A percentile compares a stretch with the other conserved stretches of the same genome.
Conservation (phyloP, 2,113 vertebrate genomes). For the Rhinogobius similis region DNA sequence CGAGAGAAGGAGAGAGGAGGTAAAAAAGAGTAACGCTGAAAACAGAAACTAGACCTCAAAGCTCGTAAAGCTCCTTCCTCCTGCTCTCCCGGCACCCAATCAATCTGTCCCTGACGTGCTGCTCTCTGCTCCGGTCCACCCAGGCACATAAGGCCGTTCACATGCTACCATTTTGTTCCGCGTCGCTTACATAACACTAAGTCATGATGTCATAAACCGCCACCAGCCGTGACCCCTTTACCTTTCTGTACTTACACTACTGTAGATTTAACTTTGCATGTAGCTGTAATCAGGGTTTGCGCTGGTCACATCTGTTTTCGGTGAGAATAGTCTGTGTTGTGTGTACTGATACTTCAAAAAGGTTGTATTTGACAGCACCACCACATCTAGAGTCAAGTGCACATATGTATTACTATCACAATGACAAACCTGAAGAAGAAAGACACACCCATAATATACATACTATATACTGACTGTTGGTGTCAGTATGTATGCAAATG, state of each 20-base stretch:
- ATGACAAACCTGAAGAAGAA: neutral
- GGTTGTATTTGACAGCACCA: neutral
- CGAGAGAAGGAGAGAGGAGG: too few species aligned
- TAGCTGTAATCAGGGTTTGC: neutral
- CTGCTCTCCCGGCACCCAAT: constrained; percentile 61
- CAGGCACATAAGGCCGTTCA: constrained; percentile 33
- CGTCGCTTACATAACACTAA: constrained; percentile 30
- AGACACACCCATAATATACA: neutral
- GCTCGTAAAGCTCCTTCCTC: constrained; percentile 57
- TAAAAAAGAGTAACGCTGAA: constrained; percentile 43
- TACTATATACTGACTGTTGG: neutral
- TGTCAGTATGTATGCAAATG: neutral
- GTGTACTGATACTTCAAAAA: neutral
- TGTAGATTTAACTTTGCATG: neutral
- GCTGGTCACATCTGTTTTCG: neutral
- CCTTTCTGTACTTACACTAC: neutral
- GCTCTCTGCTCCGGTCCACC: constrained; percentile 35
- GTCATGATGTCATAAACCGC: constrained; percentile 34
- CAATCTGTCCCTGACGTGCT: constrained; percentile 49
- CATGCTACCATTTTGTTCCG: constrained; percentile 42
- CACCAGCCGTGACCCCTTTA: constrained; percentile 22
- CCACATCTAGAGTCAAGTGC: neutral
- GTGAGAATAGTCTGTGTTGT: neutral
- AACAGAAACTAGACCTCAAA: constrained; percentile 49
- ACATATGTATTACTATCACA: neutral